A percentile compares a stretch with the other conserved stretches of the same genome.
Conservation (phyloP, 2,888 invertebrate species). For the Pandemis heparana region DNA sequence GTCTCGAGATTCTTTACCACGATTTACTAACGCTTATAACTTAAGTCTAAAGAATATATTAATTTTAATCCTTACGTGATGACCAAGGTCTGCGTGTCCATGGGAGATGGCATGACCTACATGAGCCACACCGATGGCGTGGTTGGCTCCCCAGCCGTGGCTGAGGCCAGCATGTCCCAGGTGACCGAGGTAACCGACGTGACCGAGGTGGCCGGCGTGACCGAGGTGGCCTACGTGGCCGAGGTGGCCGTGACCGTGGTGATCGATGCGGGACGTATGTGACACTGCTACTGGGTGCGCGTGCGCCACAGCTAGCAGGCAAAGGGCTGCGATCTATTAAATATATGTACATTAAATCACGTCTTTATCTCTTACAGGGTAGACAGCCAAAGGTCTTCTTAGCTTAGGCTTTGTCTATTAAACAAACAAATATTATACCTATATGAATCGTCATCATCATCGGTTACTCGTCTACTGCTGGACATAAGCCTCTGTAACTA, state of each 20-base stretch:
- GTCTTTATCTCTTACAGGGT: too few relatives aligned
- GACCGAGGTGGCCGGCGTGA: conserved; percentile 21
- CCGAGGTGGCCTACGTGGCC: conserved; percentile 26
- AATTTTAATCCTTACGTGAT: conserved; percentile 23
- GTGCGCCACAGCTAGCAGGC: conserved; percentile 57
- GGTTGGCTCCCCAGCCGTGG: conserved; percentile 27
- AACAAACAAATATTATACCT: too few relatives aligned
- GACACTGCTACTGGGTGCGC: conserved; percentile 64
- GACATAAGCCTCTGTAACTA: too few relatives aligned
- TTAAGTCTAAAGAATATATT: neutral
- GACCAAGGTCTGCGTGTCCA: conserved; percentile 33
- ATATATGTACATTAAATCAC: neutral
- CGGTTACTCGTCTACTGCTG: too few relatives aligned
- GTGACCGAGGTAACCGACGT: conserved; percentile 27
- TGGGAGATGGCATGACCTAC: conserved; percentile 5
- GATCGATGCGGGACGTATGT: conserved; percentile 59
- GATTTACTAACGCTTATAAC: too few relatives aligned
- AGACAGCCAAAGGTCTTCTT: too few relatives aligned
- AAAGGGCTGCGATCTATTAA: conserved; percentile 58
- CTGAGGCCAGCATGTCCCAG: conserved; percentile 39
- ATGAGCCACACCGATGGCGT: conserved; percentile 34
- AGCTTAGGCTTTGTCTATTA: too few relatives aligned
- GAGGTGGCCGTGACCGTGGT: conserved; percentile 42
- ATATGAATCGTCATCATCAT: too few relatives aligned
- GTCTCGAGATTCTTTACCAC: too few relatives aligned